Percentiles rank a stretch among this genome's conserved stretches.
phyloP scores from a whole-genome alignment of 2,797 vertebrate genomes.

The Scolopax bukidnonensis region DNA sequence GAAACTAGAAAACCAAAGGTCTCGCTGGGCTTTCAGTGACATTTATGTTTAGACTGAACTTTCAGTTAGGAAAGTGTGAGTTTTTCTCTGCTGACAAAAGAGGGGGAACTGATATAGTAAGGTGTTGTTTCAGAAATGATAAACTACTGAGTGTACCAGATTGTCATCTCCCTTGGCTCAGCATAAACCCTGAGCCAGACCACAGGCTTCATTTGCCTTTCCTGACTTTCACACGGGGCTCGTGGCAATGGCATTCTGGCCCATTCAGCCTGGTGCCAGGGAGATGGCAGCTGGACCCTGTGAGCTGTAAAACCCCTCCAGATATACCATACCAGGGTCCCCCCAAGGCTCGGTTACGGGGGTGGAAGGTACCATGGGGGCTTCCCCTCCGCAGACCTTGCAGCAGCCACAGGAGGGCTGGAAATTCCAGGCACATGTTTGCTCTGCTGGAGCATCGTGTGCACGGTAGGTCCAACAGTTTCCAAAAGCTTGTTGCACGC shows the following conservation, averaged over 20 bases:
- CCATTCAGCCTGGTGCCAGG: not conserved
- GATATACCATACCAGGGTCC: not conserved
- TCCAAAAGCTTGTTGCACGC: not conserved
- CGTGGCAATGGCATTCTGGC: not conserved
- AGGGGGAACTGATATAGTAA: not conserved
- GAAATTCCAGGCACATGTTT: not conserved
- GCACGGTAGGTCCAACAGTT: not conserved
- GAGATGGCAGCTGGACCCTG: not conserved
- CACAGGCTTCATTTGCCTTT: not conserved
- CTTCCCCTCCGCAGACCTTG: not conserved
- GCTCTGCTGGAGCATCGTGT: not conserved
- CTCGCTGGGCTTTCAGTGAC: conserved; percentile 68
- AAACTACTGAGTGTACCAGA: not conserved
- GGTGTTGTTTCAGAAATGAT: conserved; percentile 34
- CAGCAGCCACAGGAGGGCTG: not conserved
- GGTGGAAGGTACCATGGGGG: not conserved
- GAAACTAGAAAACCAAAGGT: conserved; percentile 71
- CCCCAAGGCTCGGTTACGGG: not conserved
- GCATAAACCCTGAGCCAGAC: not conserved
- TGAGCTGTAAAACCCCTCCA: not conserved
- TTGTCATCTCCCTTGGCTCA: not conserved
- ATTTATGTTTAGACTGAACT: conserved; percentile 77
- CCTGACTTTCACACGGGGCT: not conserved
- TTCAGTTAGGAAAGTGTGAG: conserved; percentile 71
- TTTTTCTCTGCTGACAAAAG: conserved; percentile 47